Percentiles rank a stretch among this genome's conserved stretches.
These are phyloP conservation scores for Taurulus bubalis DNA, from an alignment of 2,113 vertebrate species.

Conservation along the genomic window DNA sequence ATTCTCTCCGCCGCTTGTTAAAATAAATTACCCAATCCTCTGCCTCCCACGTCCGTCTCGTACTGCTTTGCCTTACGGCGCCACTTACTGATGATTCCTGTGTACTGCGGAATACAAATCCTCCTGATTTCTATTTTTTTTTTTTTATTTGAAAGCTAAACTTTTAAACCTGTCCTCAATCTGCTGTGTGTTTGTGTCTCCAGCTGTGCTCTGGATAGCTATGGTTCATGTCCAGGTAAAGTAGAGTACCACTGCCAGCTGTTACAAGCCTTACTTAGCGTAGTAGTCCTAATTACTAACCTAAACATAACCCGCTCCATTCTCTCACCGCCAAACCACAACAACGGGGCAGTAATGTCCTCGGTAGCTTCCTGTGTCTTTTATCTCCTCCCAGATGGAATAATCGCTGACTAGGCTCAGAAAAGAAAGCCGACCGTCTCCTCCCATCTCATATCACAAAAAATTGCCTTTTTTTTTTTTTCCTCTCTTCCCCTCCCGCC, in stretches of 20 bases:
- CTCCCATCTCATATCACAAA: constrained; percentile 26
- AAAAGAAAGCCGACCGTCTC: constrained; percentile 14
- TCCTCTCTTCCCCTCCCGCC: not conserved
- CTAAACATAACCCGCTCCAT: constrained; percentile 36
- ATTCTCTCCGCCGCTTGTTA: constrained; percentile 33
- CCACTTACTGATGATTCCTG: constrained; percentile 47
- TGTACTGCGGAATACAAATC: constrained; percentile 33
- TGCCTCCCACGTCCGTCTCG: not conserved
- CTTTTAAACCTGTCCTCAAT: constrained; percentile 56
- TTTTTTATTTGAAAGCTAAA: not conserved
- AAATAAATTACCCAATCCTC: constrained; percentile 10
- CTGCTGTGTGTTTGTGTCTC: constrained; percentile 78
- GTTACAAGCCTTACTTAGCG: constrained; percentile 20
- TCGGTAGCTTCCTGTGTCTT: constrained; percentile 3
- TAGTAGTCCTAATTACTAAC: constrained; percentile 58
- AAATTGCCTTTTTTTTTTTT: not conserved
- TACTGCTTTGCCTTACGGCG: constrained; percentile 4
- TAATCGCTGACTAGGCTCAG: not conserved
- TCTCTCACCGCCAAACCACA: constrained; percentile 11
- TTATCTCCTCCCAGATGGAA: constrained; percentile 14
- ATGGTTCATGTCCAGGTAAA: constrained; percentile 83
- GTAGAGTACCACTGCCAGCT: constrained; percentile 42
- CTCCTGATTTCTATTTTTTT: not conserved
- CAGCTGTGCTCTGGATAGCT: constrained; percentile 84
- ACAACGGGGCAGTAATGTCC: constrained; percentile 4